These are phyloP conservation scores for Leptarthrus brevirostris DNA, from an alignment of 2,888 invertebrate species.

Conservation along the genomic window DNA sequence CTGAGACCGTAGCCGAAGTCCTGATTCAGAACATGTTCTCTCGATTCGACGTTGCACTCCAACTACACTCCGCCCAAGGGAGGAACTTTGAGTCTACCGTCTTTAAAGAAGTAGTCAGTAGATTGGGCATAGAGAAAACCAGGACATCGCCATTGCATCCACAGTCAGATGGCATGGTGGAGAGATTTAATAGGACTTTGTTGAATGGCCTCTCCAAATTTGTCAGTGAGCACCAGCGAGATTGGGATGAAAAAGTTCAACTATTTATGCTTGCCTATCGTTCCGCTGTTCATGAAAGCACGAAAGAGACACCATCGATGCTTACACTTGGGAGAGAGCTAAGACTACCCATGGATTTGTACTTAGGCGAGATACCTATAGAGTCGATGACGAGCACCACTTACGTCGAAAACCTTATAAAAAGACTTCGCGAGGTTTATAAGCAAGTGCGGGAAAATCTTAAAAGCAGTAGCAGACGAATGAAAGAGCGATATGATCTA, in stretches of 20 bases:
- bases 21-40: conserved; percentile 27
- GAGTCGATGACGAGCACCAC: no score
- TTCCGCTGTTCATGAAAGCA: not conserved
- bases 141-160: conserved; percentile 56
- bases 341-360: not conserved
- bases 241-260: conserved; percentile 20
- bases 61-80: conserved; percentile 24
- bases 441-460: no score
- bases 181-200: conserved; percentile 56
- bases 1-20: conserved; percentile 44
- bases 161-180: conserved; percentile 58
- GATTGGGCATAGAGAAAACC: conserved; percentile 52
- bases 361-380: not conserved
- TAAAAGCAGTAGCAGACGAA: no score
- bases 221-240: conserved; percentile 7
- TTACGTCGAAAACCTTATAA: no score
- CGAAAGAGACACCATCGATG: not conserved
- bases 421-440: no score
- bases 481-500: no score
- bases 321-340: not conserved
- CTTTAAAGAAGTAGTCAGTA: not conserved
- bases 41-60: conserved; percentile 43
- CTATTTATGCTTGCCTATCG: not conserved
- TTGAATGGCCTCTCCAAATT: conserved; percentile 49
- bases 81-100: conserved; percentile 13